Conservation (phyloP, 2,797 vertebrate species). For the Hypotaenidia philippensis region DNA sequence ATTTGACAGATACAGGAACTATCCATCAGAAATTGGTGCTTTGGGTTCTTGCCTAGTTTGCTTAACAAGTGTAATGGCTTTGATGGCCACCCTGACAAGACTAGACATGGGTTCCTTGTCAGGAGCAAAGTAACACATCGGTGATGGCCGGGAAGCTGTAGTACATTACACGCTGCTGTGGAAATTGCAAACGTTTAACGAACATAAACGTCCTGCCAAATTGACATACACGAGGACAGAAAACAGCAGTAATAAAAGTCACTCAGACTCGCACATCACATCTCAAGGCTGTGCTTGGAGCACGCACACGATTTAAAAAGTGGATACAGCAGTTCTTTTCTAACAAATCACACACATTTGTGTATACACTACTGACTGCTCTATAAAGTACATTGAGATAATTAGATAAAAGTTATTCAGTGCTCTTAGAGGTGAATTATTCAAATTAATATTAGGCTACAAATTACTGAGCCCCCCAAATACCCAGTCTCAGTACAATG, state of each 20-base stretch:
- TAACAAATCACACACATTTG: neutral
- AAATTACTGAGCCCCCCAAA: neutral
- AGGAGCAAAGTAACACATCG: neutral
- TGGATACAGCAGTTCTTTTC: neutral
- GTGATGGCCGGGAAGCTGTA: neutral
- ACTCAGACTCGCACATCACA: neutral
- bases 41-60: neutral
- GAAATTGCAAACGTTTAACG: slow-evolving; percentile 36
- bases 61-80: slow-evolving; percentile 25
- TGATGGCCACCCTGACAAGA: slow-evolving; percentile 2
- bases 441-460: neutral
- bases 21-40: neutral
- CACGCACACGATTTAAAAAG: neutral
- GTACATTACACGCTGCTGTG: neutral
- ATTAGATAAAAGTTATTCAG: neutral
- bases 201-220: slow-evolving; percentile 16
- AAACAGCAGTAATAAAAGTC: slow-evolving; percentile 17
- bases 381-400: neutral
- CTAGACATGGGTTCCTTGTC: neutral
- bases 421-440: neutral
- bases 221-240: neutral
- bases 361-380: neutral
- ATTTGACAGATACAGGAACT: neutral
- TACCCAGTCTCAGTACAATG: neutral
- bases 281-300: neutral